Base-by-base conservation (phyloP, 1,140 invertebrate species). In the Stegodyphus mimosarum region DNA sequence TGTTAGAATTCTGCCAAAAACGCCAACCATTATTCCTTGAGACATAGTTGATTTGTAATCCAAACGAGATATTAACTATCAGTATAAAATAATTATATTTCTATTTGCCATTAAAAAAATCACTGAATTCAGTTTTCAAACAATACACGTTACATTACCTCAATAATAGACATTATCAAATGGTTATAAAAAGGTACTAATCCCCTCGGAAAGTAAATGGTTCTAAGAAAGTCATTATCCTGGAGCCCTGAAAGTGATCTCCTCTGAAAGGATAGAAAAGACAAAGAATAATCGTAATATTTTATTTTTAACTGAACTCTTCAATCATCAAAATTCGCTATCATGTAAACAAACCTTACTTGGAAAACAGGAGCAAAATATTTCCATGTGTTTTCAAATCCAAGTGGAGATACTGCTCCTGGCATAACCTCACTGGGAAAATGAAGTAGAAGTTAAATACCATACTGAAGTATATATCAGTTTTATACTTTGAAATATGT, bases 361-460 rank as follows among this genome's bases (percentile, higher is more conserved):
- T 15, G 9, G 15, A 60, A 60, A 15, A 11, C 2, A 60, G 55
- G 55, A 60, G 9, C 55, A 0, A 60, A 60, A 15, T 10, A 71
- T 63, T 81, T 81, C 7, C 7, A 5, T 7, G 67, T 63, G 5
- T 72, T 0, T 15, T 81, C 78, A 7, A 60, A 48, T 6, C 78
- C 78, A 6, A 81, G n/a, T 2, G 78, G 78, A 10, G 78, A 81
- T 9, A 52, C 52, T 6, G 78, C 78, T 6, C 78, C 78, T 17
- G 78, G 78, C 78, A 81, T 81, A 6, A 81, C 78, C 72, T 81
- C 78, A 6, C 78, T 81, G 11, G 15, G 63, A 63, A 78, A n/a
- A 48, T 9, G 15, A 60, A 60, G 33, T 33, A 33, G 33, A 33
- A 33, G 33, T 33, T 33, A 33, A 33, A 33, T 33, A 33, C 33